Base-by-base conservation (phyloP, 2,888 invertebrate species). In the Brenthis ino region DNA sequence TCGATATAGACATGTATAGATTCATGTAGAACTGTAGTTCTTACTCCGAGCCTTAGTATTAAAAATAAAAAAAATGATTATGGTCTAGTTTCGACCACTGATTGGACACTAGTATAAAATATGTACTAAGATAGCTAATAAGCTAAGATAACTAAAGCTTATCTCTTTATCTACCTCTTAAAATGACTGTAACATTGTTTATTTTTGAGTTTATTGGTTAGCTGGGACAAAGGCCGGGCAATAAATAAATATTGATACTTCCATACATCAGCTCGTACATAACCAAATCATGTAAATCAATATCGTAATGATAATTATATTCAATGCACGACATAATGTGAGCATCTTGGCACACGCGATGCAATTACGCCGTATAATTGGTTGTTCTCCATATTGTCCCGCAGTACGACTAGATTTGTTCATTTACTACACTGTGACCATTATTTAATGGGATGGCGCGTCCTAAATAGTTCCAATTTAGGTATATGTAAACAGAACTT, bases 291-390 rank as follows among this genome's bases (percentile, higher is more conserved):
- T 50, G 55, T 61, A 24, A 67, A 61, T 61, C 67, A 56, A 61
- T 67, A 67, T 56, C n/a, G 24, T 56, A 67, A 67, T 63, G 56
- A 63, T 67, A 63, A 67, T 67, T 56, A 50, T 37, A 67, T 61
- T 48, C 55, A 47, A 57, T 50, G 56, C 20, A 13, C 13, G 51
- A 53, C 33, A 24, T 57, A 58, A 63, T 48, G 33, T 47, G 37
- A 28, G 16, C 65, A 61, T 69, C 55, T 65, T 69, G 65, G 69
- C 65, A 65, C 58, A 20, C 55, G 61, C 43, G 16, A 53, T 16
- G 60, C 61, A 65, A 61, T 69, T 61, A 60, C 60, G n/a, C 33
- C 37, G 16, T 43, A 56, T 69, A 69, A 65, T 61, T 60, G 60
- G 56, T 33, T 65, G 56, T 58, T 57, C 47, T 50, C 48, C 48